Base-by-base conservation (phyloP, 1,140 invertebrate species). In the Euschistus heros region DNA sequence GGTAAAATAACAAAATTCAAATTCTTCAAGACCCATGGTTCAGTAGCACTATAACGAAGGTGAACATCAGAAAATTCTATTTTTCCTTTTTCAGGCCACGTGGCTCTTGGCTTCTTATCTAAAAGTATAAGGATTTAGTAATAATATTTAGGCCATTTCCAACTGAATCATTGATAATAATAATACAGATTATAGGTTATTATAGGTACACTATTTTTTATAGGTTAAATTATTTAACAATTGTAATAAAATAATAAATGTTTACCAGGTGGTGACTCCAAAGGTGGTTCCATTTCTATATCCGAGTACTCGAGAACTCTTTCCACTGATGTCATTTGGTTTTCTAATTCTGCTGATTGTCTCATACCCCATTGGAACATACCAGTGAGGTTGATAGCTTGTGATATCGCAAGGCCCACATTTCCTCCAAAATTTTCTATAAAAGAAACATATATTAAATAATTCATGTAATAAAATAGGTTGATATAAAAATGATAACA, bases 381-480 rank as follows among this genome's bases (percentile, higher is more conserved):
- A 1, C 89, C 88, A 5, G 86, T 87, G 52, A 96, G 73, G 1
- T 85, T 83, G 69, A 94, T 80, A 1, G 87, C 83, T 72, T 94
- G 92, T 0, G 91, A 89, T 64, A 96, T 86, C 0, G 87, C 88
- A 17, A 96, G 74, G 15, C 92, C 92, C n/a, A 93, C 89, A 61
- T 81, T 77, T 15, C 84, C 85, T 4, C 82, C 80, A 55, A 74
- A 72, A 24, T 73, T 65, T 33, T 68, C 78, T 79, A 46, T 6
- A 50, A 63, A 7, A 50, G n/a, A 10, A 55, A 13, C 8, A 55
- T 13, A 13, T 46, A 46, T 46, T 46, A 13, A 46, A 13, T n/a
- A 46, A 13, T 46, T 13, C 10, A 13, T 46, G n/a, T 46, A 46
- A 46, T 46, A 46, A 13, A 46, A 46, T 13, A n/a, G n/a, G n/a